Conservation (phyloP, 2,888 invertebrate species). For the Trichacis sp. region DNA sequence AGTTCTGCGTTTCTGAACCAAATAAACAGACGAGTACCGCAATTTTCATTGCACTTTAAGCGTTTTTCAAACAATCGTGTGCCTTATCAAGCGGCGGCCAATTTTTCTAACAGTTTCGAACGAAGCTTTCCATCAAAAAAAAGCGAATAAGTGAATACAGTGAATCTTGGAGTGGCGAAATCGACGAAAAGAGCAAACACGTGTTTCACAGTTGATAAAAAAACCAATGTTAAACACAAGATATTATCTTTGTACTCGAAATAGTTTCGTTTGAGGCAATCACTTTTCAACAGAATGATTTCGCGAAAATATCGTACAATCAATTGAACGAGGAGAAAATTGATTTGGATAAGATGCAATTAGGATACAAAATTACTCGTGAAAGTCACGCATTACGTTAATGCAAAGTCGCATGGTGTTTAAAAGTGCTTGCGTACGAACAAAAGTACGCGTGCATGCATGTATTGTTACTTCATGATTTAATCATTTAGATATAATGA, state of each 20-base stretch:
- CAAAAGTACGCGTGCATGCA: conserved; percentile 28
- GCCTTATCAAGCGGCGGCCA: conserved; percentile 68
- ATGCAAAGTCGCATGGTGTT: conserved; percentile 42
- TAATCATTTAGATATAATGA: conserved; percentile 61
- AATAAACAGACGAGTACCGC: conserved; percentile 9
- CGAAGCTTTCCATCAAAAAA: conserved; percentile 47
- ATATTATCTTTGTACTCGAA: not conserved
- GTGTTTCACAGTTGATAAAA: conserved; percentile 4
- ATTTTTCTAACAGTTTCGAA: conserved; percentile 63
- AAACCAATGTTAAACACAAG: no score
- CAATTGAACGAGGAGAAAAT: conserved; percentile 8
- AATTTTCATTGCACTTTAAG: conserved; percentile 56
- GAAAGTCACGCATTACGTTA: conserved; percentile 32
- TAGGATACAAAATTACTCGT: conserved; percentile 15
- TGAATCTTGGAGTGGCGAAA: conserved; percentile 10
- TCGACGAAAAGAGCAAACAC: conserved; percentile 13
- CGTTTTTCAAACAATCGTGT: conserved; percentile 69
- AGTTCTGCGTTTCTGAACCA: not conserved
- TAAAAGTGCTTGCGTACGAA: conserved; percentile 28
- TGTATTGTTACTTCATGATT: conserved; percentile 59
- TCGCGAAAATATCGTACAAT: conserved; percentile 2
- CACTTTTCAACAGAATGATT: not conserved
- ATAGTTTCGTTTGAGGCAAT: not conserved
- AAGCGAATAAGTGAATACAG: not conserved
- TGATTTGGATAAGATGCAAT: no score